Base-by-base conservation (phyloP, 2,888 invertebrate genomes). In the Drosophila fungiperda region DNA sequence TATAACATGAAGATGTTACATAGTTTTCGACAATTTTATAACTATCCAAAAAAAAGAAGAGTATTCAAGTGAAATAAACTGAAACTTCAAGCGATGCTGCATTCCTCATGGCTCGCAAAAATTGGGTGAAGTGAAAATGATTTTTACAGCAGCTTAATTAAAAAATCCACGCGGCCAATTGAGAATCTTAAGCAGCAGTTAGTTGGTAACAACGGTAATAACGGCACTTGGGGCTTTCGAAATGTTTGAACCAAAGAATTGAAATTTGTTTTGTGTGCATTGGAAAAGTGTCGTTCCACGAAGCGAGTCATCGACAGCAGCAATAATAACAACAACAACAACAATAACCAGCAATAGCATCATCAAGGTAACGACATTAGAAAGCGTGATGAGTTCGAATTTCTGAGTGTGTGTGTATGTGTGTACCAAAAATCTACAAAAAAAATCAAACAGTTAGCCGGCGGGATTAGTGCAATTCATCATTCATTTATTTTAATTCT, bases 81-180 rank as follows among this genome's bases (percentile, higher is more conserved):
- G 8, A 29, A 40, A 35, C 49, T n/a, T 23, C 35, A 29, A 33
- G 23, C 54, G 40, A 53, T 45, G 75, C 62, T 68, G 72, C 67
- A 76, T 72, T 78, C 68, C 68, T 64, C 63, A 61, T 68, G 68
- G 57, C 40, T 58, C 48, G 71, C 75, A 52, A 75, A 84, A 88
- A 85, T 85, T 68, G 65, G 84, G 75, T 83, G 73, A 85, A 88
- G 88, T 90, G 82, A 88, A 90, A 90, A 87, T 76, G 38, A 67
- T 74, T 76, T 70, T 73, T 52, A 78, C 76, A 72, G 81, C 73
- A 59, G 66, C 78, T 80, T 89, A 82, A 87, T 88, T 87, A 89
- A 89, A 80, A 77, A 70, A 58, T 61, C 42, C 42, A 38, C 48
- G 55, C 52, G 60, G 53, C 55, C 72, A 80, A 68, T 77, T 77